phyloP scores from a whole-genome alignment of 2,888 invertebrate species.

The Sesamia inferens region DNA sequence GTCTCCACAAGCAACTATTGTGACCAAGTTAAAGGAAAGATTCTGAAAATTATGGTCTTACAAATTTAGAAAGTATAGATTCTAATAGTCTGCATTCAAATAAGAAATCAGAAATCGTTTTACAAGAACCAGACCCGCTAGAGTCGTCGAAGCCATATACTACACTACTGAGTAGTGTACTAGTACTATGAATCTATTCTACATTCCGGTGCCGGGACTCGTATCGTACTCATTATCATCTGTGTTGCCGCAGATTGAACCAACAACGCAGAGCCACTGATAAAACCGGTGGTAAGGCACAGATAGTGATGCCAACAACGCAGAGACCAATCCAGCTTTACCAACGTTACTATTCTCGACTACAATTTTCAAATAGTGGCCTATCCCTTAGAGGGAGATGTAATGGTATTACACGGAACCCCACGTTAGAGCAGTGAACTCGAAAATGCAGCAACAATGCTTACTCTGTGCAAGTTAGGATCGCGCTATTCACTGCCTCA shows the following conservation, averaged over 20 bases:
- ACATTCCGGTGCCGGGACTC: neutral
- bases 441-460: too few relatives aligned
- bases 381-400: neutral
- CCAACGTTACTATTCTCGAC: neutral
- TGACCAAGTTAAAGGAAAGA: too few relatives aligned
- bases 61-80: neutral
- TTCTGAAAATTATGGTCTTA: too few relatives aligned
- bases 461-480: too few relatives aligned
- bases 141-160: neutral
- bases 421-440: neutral
- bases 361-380: slow-evolving; percentile 1
- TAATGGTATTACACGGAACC: neutral
- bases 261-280: neutral
- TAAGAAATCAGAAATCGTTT: neutral
- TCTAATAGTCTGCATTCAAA: neutral
- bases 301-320: neutral
- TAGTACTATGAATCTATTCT: too few relatives aligned
- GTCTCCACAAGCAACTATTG: too few relatives aligned
- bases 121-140: neutral
- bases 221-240: neutral
- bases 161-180: neutral
- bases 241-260: neutral
- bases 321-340: neutral
- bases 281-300: neutral
- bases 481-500: too few relatives aligned